Conservation (phyloP, 2,113 vertebrate species). For the Percopsis transmontana region DNA sequence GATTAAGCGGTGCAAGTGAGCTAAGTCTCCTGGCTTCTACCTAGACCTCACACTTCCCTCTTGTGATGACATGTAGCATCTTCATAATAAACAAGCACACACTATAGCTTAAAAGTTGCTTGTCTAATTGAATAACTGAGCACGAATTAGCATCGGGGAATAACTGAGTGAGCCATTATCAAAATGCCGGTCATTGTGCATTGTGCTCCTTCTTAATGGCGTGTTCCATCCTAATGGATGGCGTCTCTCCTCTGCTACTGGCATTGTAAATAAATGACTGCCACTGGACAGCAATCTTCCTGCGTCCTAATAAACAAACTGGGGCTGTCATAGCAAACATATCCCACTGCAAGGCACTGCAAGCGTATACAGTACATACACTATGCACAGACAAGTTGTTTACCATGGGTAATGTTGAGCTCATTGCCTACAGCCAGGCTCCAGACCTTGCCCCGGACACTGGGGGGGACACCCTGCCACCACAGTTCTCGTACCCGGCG, state of each 20-base stretch:
- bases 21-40: not conserved
- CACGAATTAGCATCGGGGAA: not conserved
- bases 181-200: not conserved
- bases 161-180: slow-evolving; percentile 1
- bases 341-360: not conserved
- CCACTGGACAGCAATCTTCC: not conserved
- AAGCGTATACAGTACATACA: no score
- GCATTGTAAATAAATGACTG: not conserved
- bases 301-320: not conserved
- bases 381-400: not conserved
- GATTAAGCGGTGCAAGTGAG: not conserved
- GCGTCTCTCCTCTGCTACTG: not conserved
- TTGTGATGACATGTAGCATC: slow-evolving; percentile 27
- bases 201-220: not conserved
- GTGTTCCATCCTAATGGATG: slow-evolving; percentile 1
- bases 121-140: not conserved
- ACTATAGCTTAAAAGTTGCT: not conserved
- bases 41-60: slow-evolving; percentile 37
- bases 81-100: not conserved
- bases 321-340: not conserved
- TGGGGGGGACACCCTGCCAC: slow-evolving; percentile 94
- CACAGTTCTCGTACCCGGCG: slow-evolving; percentile 88
- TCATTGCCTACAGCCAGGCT: slow-evolving; percentile 92
- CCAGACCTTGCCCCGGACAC: slow-evolving; percentile 91
- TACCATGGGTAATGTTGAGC: slow-evolving; percentile 93